Conservation (phyloP, 2,888 invertebrate genomes). For the Dione juno region DNA sequence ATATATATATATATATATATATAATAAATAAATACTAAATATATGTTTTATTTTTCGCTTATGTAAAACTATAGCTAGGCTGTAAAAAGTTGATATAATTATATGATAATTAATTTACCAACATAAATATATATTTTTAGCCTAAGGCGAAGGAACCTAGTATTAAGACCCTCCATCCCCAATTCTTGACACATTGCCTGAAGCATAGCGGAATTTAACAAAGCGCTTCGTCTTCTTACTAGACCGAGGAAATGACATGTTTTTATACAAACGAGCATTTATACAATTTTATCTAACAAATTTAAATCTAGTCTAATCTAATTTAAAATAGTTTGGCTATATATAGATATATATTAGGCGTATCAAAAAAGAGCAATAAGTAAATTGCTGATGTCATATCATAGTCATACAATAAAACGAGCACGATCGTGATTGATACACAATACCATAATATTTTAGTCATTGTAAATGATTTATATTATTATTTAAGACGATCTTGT, state of each 20-base stretch:
- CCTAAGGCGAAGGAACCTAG: too few species aligned
- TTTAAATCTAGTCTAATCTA: neutral
- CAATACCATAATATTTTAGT: conserved; percentile 3
- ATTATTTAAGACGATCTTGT: neutral
- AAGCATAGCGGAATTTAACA: neutral
- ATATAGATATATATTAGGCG: neutral
- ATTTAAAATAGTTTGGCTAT: neutral
- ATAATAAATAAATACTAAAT: too few species aligned
- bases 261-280: too few species aligned
- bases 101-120: too few species aligned
- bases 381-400: conserved; percentile 1
- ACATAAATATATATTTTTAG: too few species aligned
- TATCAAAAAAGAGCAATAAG: neutral
- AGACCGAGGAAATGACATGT: neutral
- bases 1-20: too few species aligned
- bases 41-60: too few species aligned
- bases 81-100: too few species aligned
- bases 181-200: neutral
- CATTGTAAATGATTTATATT: neutral
- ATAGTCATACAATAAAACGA: neutral
- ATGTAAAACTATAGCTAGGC: too few species aligned
- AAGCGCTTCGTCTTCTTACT: neutral
- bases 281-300: too few species aligned
- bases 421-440: conserved; percentile 10
- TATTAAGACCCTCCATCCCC: neutral